Conservation (phyloP, 1,140 invertebrate species). For the Lordiphosa collinella region DNA sequence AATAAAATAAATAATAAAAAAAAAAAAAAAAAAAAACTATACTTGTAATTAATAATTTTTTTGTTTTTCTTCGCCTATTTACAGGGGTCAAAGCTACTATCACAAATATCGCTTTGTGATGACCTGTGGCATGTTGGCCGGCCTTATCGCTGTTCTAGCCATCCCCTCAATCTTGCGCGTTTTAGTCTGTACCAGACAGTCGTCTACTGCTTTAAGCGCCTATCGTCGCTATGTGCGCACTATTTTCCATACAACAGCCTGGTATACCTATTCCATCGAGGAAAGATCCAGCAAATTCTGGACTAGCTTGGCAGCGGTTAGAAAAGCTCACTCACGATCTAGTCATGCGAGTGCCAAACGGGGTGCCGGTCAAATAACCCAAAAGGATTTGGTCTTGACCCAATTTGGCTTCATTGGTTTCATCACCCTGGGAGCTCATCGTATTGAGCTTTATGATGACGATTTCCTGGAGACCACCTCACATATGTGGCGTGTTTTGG, state of each 20-base stretch:
- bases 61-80: conserved; percentile 3
- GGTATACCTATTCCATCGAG: conserved; percentile 84
- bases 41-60: no score
- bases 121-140: conserved; percentile 82
- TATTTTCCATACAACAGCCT: conserved; percentile 85
- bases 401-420: conserved; percentile 93
- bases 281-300: conserved; percentile 78
- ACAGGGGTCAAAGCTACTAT: conserved; percentile 85
- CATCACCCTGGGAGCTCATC: conserved; percentile 83
- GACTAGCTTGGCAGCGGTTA: conserved; percentile 85
- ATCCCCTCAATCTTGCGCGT: conserved; percentile 84
- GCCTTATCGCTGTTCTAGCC: conserved; percentile 83
- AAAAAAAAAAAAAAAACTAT: no score
- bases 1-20: no score
- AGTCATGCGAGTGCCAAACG: conserved; percentile 80
- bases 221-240: conserved; percentile 89
- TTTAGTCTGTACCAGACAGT: conserved; percentile 84
- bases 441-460: conserved; percentile 83
- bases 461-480: conserved; percentile 87
- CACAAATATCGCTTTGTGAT: conserved; percentile 83
- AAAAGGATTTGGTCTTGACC: conserved; percentile 91
- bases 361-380: conserved; percentile 81
- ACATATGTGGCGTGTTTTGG: conserved; percentile 92
- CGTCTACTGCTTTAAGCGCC: conserved; percentile 83
- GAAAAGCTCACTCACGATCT: conserved; percentile 84